Percentiles rank a stretch among this genome's conserved stretches.
These are phyloP conservation scores for Anser brachyrhynchus DNA, from an alignment of 2,113 vertebrate species.

Conservation along the genomic window DNA sequence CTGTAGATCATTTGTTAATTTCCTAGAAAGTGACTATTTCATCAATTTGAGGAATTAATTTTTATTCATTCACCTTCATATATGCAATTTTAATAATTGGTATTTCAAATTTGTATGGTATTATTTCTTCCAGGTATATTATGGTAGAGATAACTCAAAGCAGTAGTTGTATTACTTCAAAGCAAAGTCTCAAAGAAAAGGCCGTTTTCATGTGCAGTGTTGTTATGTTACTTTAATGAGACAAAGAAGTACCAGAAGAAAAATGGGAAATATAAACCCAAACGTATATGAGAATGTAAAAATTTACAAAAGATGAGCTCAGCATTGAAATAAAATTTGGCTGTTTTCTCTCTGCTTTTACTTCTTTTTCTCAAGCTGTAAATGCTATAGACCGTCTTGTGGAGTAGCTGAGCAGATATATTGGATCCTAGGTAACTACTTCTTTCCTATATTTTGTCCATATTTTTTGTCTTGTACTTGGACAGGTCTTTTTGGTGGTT, in stretches of 20 bases:
- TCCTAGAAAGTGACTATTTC: not conserved
- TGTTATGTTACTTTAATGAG: not conserved
- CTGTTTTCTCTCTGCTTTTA: not conserved
- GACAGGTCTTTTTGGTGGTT: not conserved
- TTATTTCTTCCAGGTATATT: not conserved
- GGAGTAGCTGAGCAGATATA: not conserved
- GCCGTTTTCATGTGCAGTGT: not conserved
- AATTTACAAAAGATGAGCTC: not conserved
- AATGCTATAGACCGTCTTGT: not conserved
- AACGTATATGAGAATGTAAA: not conserved
- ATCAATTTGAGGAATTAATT: not conserved
- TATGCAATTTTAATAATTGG: not conserved
- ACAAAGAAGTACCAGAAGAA: not conserved
- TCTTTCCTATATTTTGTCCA: not conserved
- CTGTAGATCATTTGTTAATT: not conserved
- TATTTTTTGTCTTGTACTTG: not conserved
- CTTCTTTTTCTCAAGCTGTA: not conserved
- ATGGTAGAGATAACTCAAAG: not conserved
- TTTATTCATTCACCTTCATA: not conserved
- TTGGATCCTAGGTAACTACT: not conserved
- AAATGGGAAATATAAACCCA: not conserved
- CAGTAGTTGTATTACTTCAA: not conserved
- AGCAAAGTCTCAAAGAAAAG: not conserved
- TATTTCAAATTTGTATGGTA: not conserved
- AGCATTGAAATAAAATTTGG: not conserved